Base-by-base conservation (phyloP, 2,113 vertebrate species). In the Pseudorectes ferrugineus region DNA sequence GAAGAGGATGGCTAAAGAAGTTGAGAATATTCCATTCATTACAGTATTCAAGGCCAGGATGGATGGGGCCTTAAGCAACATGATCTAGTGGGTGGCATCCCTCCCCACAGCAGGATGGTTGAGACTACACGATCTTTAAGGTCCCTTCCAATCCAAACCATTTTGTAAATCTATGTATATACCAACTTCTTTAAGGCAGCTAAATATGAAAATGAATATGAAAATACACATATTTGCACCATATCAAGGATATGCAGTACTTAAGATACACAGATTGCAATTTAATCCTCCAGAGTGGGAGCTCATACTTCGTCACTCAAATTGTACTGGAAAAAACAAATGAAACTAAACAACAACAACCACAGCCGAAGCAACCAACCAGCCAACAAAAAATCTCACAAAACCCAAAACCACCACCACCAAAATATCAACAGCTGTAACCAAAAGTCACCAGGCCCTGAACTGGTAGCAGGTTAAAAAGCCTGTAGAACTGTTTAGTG, bases 1-100 rank as follows among this genome's bases (percentile, higher is more conserved):
- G 29, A 71, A 79, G 7, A 31, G 5, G 17, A 0, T 42, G 17
- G 25, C 42, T 35, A 46, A 23, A 61, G 23, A 77, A 1, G 1
- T 4, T 19, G 31, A 55, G 17, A 21, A 26, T 35, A 71, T 22
- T 48, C 25, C 25, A 63, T 11, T 55, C 5, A 24, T 22, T 45
- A 14, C 62, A 71, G 7, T 22, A 40, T 10, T 63, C 17, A 55
- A 42, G 14, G 42, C 6, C 21, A 42, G 42, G 31, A n/a, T 31
- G 14, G 25, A 55, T 10, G 42, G 8, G 25, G 9, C 25, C 31
- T 35, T 55, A 55, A 79, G 48, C 21, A 55, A 46, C 13, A 31
- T 14, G 10, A 31, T 31, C 25, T 42, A 48, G 40, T 25, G 29
- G 24, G 55, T 16, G 51, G 15, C 31, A 61, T 29, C 28, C 40